A percentile compares a stretch with the other conserved stretches of the same genome.
Conservation (phyloP, 2,797 vertebrate genomes). For the Cacajao melanocephalus region DNA sequence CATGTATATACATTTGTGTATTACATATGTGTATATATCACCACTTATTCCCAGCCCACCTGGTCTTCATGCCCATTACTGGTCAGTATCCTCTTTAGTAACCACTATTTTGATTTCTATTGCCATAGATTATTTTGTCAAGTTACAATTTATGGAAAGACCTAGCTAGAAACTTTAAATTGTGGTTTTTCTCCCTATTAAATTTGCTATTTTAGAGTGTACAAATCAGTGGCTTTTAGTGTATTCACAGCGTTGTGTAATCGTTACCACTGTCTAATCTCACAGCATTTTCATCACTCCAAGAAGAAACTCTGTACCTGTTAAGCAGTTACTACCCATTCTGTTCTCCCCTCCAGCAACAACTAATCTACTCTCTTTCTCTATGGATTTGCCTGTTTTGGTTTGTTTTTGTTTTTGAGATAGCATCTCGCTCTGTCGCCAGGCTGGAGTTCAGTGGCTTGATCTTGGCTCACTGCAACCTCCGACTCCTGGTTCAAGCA, state of each 20-base stretch:
- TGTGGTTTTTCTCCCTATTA: background rate
- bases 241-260: background rate
- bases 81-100: background rate
- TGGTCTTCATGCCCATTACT: background rate
- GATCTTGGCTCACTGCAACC: background rate
- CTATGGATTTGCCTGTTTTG: background rate
- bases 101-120: background rate
- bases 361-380: background rate
- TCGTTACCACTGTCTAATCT: background rate
- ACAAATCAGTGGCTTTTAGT: background rate
- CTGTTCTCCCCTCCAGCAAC: background rate
- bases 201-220: background rate
- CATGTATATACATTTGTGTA: background rate
- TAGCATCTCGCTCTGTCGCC: too few relatives aligned
- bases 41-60: background rate
- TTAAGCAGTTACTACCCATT: background rate
- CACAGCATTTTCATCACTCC: background rate
- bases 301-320: background rate
- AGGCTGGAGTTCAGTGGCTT: too few relatives aligned
- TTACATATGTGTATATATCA: background rate
- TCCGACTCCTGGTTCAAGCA: background rate
- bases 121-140: background rate
- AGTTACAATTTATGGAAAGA: background rate
- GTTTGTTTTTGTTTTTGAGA: too few relatives aligned
- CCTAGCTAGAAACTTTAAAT: conserved; percentile 19